Evolutionary conservation across 2,888 invertebrate species (phyloP).

Genomic region (Tipula lateralis): DNA sequence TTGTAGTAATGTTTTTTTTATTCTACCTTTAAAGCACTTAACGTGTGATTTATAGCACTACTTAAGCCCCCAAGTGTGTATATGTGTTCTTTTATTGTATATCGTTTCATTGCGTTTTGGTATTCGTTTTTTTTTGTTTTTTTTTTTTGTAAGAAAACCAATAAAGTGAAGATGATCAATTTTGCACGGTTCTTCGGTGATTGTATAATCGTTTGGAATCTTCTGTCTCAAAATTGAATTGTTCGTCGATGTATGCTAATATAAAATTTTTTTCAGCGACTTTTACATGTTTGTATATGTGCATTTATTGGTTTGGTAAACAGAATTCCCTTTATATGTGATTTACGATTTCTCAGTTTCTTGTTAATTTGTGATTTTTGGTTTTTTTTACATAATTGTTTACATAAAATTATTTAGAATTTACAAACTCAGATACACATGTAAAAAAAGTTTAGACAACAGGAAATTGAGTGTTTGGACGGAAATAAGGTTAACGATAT

Average conservation of each 20-base stretch:
- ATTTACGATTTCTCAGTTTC: neutral
- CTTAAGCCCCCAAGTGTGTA: constrained; percentile 29
- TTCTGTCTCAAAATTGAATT: neutral
- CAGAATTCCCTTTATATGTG: neutral
- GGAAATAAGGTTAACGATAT: constrained; percentile 19
- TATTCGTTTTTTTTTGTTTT: neutral
- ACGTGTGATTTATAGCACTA: constrained; percentile 32
- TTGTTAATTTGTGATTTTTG: neutral
- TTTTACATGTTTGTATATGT: neutral
- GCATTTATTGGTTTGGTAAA: neutral
- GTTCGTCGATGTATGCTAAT: neutral
- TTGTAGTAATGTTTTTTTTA: constrained; percentile 12
- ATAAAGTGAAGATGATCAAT: constrained; percentile 13
- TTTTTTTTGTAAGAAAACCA: neutral
- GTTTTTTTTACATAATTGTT: neutral
- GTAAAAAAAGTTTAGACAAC: neutral
- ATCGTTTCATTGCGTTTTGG: neutral
- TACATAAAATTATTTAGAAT: neutral
- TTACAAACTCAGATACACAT: neutral
- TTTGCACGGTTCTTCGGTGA: neutral
- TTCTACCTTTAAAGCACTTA: constrained; percentile 29
- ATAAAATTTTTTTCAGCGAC: neutral
- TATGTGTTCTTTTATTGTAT: neutral
- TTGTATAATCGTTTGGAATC: neutral
- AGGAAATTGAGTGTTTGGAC: neutral